Evolutionary conservation across 2,113 vertebrate species (phyloP), one percentile per base, ranked within the genome.

Genomic region (Carollia perspicillata): DNA sequence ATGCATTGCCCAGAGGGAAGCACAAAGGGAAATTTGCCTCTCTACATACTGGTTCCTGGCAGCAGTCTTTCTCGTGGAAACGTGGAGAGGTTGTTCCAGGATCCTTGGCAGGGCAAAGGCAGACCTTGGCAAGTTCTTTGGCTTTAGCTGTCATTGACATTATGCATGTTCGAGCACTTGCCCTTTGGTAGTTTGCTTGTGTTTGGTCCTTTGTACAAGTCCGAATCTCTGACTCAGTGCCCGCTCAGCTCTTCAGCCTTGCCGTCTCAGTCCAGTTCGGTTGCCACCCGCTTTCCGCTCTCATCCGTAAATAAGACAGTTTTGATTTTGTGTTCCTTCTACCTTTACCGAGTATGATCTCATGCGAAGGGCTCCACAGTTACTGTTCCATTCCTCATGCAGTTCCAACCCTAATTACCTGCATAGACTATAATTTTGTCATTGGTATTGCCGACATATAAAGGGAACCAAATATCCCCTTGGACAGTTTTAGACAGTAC

Each of bases 1-100:
- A 33, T 68, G 22, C n/a, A 20, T 11, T 74, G 35, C 44, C 60
- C 74, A 78, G 22, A 87, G 23, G 40, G 68, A 63, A 79, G 17
- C 65, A 79, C 42, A 74, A 79, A 93, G 33, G 65, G 84, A 77
- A 93, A 65, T 65, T 93, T 91, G 65, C 44, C 78, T 90, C 33
- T 40, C 0, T 44, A 8, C 2, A 74, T 65, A 40, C 35, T 78
- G 6, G 58, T 77, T 94, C 53, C 79, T 86, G n/a, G 26, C 22
- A 81, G 40, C 20, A 23, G 14, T 84, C 10, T 93, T n/a, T 55
- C 28, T 90, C 35, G 18, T 71, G 63, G 63, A 92, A 84, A 78
- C 53, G 44, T 23, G 5, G 49, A 88, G 33, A 18, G 47, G 35
- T n/a, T 90, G 28, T 58, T 93, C n/a, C 42, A 49, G 12, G 63